Evolutionary conservation across 2,888 invertebrate species (phyloP).

Genomic region (Mesoligia furuncula): DNA sequence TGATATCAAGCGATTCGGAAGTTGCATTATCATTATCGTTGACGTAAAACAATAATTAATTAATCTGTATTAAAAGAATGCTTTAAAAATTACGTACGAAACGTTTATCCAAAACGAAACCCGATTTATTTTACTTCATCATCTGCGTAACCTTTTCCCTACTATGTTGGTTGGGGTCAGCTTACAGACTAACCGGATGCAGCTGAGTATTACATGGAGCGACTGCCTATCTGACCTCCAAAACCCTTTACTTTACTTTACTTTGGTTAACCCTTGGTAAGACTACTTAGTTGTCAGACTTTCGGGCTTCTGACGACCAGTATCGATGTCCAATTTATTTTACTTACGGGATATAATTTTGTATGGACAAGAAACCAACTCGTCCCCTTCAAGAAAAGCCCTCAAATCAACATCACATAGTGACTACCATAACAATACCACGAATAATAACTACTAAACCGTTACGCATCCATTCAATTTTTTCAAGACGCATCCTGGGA

Average conservation of each 20-base stretch:
- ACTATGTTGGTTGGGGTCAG: neutral
- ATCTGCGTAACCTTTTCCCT: neutral
- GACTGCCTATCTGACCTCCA: neutral
- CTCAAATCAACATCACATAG: conserved; percentile 50
- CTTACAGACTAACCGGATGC: neutral
- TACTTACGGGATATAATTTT: conserved; percentile 8
- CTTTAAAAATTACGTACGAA: neutral
- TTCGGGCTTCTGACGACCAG: neutral
- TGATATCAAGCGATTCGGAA: neutral
- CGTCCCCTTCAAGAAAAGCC: conserved; percentile 24
- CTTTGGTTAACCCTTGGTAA: neutral
- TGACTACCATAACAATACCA: conserved; percentile 58
- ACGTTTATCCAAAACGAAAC: neutral
- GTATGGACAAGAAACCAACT: conserved; percentile 24
- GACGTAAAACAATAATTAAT: neutral
- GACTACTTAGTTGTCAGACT: neutral
- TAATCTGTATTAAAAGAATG: neutral
- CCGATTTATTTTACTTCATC: neutral
- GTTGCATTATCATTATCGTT: neutral
- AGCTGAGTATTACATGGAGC: too few species aligned
- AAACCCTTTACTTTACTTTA: too few species aligned
- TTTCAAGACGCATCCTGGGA: conserved; percentile 78
- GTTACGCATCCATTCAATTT: conserved; percentile 76
- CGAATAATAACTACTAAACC: conserved; percentile 68
- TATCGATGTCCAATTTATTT: neutral